A percentile compares a stretch with the other conserved stretches of the same genome.
Conservation (phyloP, 2,113 vertebrate genomes). For the Stomatorhinus ivindoensis region DNA sequence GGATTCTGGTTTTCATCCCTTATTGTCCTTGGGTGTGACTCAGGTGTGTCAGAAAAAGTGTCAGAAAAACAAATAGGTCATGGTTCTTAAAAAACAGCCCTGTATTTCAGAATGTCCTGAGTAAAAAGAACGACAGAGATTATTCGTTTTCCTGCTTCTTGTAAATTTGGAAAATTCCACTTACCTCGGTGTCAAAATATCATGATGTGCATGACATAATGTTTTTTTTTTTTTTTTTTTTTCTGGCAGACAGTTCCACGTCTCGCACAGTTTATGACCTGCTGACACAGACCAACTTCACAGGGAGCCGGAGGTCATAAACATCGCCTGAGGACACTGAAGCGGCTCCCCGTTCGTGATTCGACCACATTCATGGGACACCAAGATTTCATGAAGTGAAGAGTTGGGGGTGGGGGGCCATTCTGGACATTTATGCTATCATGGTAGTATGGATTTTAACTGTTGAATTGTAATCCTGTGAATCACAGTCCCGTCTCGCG, state of each 20-base stretch:
- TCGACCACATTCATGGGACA: neutral
- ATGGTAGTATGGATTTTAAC: neutral
- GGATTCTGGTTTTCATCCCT: neutral
- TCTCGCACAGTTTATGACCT: neutral
- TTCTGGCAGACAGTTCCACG: neutral
- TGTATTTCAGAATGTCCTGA: neutral
- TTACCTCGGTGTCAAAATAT: neutral
- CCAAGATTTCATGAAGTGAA: neutral
- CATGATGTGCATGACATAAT: neutral
- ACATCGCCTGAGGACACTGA: neutral
- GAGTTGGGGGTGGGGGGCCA: neutral
- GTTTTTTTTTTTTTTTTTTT: neutral
- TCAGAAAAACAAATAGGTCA: neutral
- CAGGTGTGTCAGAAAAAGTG: constrained; percentile 7
- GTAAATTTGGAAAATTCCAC: constrained; percentile 9
- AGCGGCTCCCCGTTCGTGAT: neutral
- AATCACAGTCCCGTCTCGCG: neutral
- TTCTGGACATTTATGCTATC: neutral
- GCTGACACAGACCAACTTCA: neutral
- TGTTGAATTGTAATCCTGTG: neutral
- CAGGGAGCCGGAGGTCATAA: neutral
- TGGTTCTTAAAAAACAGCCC: neutral
- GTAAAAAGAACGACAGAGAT: neutral
- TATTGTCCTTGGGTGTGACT: neutral
- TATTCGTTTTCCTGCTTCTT: neutral